A percentile compares a stretch with the other conserved stretches of the same genome.
phyloP scores from a whole-genome alignment of 2,888 invertebrate genomes.

The Limnephilus lunatus region DNA sequence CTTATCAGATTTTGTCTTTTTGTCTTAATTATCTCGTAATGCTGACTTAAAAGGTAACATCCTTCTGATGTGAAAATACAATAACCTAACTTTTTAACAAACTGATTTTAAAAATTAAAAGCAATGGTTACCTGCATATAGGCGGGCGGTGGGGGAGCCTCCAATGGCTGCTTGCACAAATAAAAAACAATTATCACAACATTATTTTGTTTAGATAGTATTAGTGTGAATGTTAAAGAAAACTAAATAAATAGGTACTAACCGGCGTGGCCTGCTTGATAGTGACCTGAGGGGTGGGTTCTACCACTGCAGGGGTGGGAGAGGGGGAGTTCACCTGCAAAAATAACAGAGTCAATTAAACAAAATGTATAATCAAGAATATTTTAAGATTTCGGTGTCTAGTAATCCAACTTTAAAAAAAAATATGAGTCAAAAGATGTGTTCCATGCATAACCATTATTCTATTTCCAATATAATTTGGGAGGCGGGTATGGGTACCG shows the following conservation, averaged over 20 bases:
- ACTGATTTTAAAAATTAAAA: neutral
- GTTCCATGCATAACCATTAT: too few species aligned
- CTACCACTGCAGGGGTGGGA: constrained; percentile 77
- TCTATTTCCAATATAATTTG: neutral
- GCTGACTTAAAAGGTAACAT: too few species aligned
- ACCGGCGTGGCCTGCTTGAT: constrained; percentile 66
- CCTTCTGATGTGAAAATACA: neutral
- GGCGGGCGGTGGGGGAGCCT: constrained; percentile 53
- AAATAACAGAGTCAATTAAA: neutral
- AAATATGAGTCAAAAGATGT: too few species aligned
- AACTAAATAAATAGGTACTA: constrained; percentile 23
- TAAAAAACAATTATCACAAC: neutral
- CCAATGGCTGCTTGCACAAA: constrained; percentile 63
- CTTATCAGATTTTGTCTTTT: too few species aligned
- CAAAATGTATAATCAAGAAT: neutral
- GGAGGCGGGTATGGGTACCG: too few species aligned
- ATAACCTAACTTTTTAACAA: neutral
- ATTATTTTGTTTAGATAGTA: neutral
- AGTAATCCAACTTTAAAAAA: too few species aligned
- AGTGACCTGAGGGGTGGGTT: constrained; percentile 75
- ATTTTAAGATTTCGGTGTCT: too few species aligned
- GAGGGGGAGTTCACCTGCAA: constrained; percentile 72
- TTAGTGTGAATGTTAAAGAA: neutral
- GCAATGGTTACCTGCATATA: constrained; percentile 58
- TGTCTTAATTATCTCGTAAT: too few species aligned